These are phyloP conservation scores for Paelopatides confundens DNA, from an alignment of 53 echinoderm and acorn worm genomes.

Conservation along the genomic window DNA sequence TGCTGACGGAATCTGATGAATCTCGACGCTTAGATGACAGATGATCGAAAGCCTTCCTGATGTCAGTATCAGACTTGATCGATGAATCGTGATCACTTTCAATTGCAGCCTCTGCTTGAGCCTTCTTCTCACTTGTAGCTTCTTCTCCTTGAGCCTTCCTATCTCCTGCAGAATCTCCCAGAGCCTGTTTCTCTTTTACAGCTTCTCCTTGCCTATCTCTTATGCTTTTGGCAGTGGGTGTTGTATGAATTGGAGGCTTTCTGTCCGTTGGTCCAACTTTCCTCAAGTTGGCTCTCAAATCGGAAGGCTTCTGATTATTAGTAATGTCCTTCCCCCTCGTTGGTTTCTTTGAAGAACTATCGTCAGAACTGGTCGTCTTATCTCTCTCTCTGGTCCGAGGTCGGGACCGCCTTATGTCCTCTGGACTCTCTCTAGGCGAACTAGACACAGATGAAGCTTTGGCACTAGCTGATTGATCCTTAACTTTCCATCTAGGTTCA, in stretches of 20 bases:
- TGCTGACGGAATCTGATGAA: conserved; percentile 80
- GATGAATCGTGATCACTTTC: conserved; percentile 80
- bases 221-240: neutral
- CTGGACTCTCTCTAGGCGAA: neutral
- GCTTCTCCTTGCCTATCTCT: neutral
- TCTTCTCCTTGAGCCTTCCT: neutral
- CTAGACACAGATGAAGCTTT: neutral
- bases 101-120: neutral
- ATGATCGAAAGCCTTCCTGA: conserved; percentile 62
- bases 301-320: neutral
- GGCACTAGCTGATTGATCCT: neutral
- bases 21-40: conserved; percentile 63
- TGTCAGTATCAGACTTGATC: conserved; percentile 64
- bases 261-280: neutral
- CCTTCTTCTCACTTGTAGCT: neutral
- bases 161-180: neutral
- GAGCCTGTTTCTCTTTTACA: neutral
- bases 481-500: conserved; percentile 12
- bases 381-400: conserved; percentile 23
- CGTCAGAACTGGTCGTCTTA: conserved; percentile 1
- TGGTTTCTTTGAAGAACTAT: neutral
- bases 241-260: neutral
- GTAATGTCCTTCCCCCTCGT: neutral
- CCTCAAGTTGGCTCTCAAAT: neutral
- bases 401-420: neutral